Percentiles rank a stretch among this genome's conserved stretches.
These are phyloP conservation scores for Nothocercus julius DNA, from an alignment of 2,113 vertebrate species.

Conservation along the genomic window DNA sequence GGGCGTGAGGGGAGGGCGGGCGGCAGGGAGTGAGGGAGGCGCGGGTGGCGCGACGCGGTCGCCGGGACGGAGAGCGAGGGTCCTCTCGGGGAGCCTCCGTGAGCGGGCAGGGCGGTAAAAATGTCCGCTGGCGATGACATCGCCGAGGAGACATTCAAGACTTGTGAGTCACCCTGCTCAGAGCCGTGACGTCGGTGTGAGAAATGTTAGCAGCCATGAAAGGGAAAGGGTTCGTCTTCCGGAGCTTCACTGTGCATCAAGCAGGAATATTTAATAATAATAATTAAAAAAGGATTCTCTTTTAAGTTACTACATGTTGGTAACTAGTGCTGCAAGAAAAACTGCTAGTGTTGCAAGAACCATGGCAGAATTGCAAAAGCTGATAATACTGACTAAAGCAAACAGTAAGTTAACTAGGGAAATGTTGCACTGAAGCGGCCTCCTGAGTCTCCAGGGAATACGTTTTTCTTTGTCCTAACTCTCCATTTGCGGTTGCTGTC, in stretches of 20 bases:
- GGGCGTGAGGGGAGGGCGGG: not conserved
- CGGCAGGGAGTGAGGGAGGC: not conserved
- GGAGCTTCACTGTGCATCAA: accelerated
- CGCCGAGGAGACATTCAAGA: not conserved
- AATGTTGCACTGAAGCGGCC: not conserved
- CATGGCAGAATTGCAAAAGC: constrained; percentile 9
- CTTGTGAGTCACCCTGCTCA: not conserved
- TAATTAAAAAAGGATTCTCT: not conserved
- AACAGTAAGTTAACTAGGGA: not conserved
- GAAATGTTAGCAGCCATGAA: not conserved
- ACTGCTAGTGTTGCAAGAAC: constrained; percentile 44
- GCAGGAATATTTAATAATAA: accelerated
- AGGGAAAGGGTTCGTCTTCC: not conserved
- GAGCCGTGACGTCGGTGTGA: not conserved
- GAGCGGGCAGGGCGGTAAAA: too few relatives aligned
- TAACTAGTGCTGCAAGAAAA: constrained; percentile 33
- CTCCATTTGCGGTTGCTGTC: not conserved
- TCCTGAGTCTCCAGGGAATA: not conserved
- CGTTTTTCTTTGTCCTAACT: not conserved
- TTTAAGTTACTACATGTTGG: accelerated
- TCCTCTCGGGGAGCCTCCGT: too few relatives aligned
- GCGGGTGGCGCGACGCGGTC: too few relatives aligned
- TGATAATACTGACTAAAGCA: not conserved
- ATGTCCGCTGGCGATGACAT: accelerated
- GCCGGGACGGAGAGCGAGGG: too few relatives aligned